These are phyloP conservation scores for Vultur gryphus DNA, from an alignment of 2,797 vertebrate species.

Conservation along the genomic window DNA sequence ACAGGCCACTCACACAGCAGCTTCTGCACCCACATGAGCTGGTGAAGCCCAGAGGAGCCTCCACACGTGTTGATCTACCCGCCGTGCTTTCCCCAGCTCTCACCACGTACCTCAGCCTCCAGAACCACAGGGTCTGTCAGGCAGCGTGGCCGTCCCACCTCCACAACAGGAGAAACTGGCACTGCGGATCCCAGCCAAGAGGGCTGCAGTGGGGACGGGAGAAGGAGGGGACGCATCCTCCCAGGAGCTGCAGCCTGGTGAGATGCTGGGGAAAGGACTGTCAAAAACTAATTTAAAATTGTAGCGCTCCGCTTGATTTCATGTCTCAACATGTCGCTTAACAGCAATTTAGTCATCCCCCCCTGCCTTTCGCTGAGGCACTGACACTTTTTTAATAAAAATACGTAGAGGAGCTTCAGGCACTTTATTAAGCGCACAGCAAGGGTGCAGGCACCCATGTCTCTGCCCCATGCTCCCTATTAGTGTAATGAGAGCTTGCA, in stretches of 20 bases:
- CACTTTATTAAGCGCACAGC: slow-evolving; percentile 72
- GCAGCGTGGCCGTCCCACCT: neutral
- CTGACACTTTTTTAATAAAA: slow-evolving; percentile 48
- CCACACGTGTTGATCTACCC: fast-evolving
- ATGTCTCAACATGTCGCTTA: slow-evolving; percentile 64
- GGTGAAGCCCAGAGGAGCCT: neutral
- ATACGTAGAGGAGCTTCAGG: slow-evolving; percentile 35
- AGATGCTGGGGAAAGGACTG: slow-evolving; percentile 14
- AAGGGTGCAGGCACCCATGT: slow-evolving; percentile 26
- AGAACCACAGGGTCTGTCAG: neutral
- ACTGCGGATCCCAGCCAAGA: fast-evolving
- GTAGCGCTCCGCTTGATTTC: slow-evolving; percentile 45
- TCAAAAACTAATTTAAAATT: slow-evolving; percentile 64
- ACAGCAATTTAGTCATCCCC: slow-evolving; percentile 49
- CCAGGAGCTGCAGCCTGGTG: neutral
- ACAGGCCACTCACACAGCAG: fast-evolving
- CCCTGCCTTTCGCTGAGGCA: neutral
- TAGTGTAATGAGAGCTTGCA: slow-evolving; percentile 2
- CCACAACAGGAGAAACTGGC: neutral
- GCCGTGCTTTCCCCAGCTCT: neutral
- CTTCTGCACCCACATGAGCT: neutral
- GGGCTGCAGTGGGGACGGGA: neutral
- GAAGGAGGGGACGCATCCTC: neutral
- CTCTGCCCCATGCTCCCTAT: slow-evolving; percentile 23
- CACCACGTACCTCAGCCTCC: neutral